Evolutionary conservation across 2,888 invertebrate species (phyloP).

Genomic region (Diadromus collaris): DNA sequence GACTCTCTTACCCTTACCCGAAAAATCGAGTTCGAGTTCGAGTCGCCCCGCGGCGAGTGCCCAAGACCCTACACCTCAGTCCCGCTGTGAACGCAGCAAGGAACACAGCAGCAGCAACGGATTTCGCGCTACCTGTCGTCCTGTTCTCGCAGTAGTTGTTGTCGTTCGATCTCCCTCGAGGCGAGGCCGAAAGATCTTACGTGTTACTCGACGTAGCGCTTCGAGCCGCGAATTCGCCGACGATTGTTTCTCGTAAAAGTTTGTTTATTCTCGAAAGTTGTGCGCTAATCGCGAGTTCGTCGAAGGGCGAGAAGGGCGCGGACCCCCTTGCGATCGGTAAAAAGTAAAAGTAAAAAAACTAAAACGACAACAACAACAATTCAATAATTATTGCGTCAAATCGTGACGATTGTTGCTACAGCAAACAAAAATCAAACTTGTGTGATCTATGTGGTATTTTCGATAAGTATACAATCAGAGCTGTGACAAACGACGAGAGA

Average conservation of each 20-base stretch:
- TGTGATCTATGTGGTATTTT: slow-evolving; percentile 26
- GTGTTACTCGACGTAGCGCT: background rate
- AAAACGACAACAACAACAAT: background rate
- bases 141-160: slow-evolving; percentile 5
- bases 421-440: slow-evolving; percentile 15
- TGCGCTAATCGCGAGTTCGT: slow-evolving; percentile 29
- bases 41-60: slow-evolving; percentile 78
- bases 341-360: background rate
- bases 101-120: slow-evolving; percentile 70
- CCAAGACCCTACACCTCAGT: slow-evolving; percentile 75
- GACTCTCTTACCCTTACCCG: slow-evolving; percentile 61
- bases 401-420: slow-evolving; percentile 11
- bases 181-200: slow-evolving; percentile 26
- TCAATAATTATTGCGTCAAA: background rate
- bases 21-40: slow-evolving; percentile 70
- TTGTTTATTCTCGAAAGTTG: slow-evolving; percentile 14
- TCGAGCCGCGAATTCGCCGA: background rate
- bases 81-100: slow-evolving; percentile 80
- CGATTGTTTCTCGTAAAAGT: background rate
- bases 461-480: slow-evolving; percentile 3
- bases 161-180: slow-evolving; percentile 22
- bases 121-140: slow-evolving; percentile 62
- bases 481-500: slow-evolving; percentile 7
- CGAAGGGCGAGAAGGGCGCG: slow-evolving; percentile 18
- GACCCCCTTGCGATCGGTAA: background rate